Evolutionary conservation across 2,113 vertebrate species (phyloP).

Genomic region (Lepisosteus oculatus): DNA sequence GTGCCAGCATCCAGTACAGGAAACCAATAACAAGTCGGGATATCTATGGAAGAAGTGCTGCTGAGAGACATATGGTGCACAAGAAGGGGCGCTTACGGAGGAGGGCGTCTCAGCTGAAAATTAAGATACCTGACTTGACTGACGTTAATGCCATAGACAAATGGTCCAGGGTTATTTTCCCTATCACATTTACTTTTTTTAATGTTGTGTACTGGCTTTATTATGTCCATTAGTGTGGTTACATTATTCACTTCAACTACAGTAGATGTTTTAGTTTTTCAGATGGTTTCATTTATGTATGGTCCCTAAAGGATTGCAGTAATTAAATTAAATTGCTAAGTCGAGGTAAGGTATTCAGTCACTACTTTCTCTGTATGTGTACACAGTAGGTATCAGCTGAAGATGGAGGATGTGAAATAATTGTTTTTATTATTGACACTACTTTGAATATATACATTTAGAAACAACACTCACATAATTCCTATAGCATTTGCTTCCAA

Average conservation of each 20-base stretch:
- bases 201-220: constrained; percentile 95
- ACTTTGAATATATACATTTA: constrained; percentile 40
- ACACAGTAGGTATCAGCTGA: background rate
- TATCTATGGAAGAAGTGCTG: constrained; percentile 64
- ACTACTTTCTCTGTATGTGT: constrained; percentile 20
- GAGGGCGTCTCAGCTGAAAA: constrained; percentile 86
- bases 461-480: constrained; percentile 21
- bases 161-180: constrained; percentile 92
- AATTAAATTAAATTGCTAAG: constrained; percentile 36
- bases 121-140: constrained; percentile 92
- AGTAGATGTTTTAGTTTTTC: constrained; percentile 38
- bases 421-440: constrained; percentile 29
- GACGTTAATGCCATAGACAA: constrained; percentile 95
- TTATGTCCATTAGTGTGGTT: constrained; percentile 79
- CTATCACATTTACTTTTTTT: constrained; percentile 88
- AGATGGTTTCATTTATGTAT: constrained; percentile 32
- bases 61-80: constrained; percentile 71
- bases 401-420: constrained; percentile 15
- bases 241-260: constrained; percentile 28
- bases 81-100: constrained; percentile 77
- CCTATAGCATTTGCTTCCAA: constrained; percentile 35
- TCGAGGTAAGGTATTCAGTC: constrained; percentile 54
- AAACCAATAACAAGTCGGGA: constrained; percentile 77
- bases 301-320: constrained; percentile 49
- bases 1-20: constrained; percentile 84